These are phyloP conservation scores for Altica lythri DNA, from an alignment of 2,888 invertebrate species.

Conservation along the genomic window DNA sequence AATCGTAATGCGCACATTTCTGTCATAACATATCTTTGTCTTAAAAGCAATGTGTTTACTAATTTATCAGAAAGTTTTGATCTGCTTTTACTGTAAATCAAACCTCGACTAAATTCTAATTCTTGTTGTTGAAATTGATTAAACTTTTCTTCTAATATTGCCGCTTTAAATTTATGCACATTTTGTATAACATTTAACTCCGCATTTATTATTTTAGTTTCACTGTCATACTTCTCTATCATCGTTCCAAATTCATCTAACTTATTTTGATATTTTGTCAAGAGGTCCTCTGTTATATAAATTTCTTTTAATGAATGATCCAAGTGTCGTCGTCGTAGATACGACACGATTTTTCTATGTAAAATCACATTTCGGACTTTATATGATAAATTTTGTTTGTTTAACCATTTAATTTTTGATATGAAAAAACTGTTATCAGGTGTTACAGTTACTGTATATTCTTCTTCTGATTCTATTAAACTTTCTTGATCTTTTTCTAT, in stretches of 20 bases:
- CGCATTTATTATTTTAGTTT: slow-evolving; percentile 37
- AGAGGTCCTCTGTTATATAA: slow-evolving; percentile 42
- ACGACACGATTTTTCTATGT: slow-evolving; percentile 51
- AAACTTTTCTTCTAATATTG: slow-evolving; percentile 40
- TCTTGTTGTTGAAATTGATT: slow-evolving; percentile 45
- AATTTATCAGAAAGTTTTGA: slow-evolving; percentile 45
- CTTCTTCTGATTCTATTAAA: too few relatives aligned
- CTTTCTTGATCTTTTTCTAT: too few relatives aligned
- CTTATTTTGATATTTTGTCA: slow-evolving; percentile 47
- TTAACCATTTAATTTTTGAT: too few relatives aligned
- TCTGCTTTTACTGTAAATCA: slow-evolving; percentile 53
- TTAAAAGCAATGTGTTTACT: slow-evolving; percentile 41
- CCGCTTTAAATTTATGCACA: slow-evolving; percentile 38
- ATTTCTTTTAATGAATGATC: slow-evolving; percentile 49
- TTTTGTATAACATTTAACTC: slow-evolving; percentile 43
- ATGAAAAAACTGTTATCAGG: neutral
- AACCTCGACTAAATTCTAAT: slow-evolving; percentile 48
- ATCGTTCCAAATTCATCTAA: slow-evolving; percentile 44
- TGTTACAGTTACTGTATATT: slow-evolving; percentile 2
- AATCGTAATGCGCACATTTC: slow-evolving; percentile 49
- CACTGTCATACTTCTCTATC: slow-evolving; percentile 29
- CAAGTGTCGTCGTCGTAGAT: slow-evolving; percentile 52
- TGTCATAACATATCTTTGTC: slow-evolving; percentile 45
- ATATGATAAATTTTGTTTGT: neutral
- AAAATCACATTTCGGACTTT: slow-evolving; percentile 47